A percentile compares a stretch with the other conserved stretches of the same genome.
These are phyloP conservation scores for Phrynosoma platyrhinos DNA, from an alignment of 2,113 vertebrate genomes.

Conservation along the genomic window DNA sequence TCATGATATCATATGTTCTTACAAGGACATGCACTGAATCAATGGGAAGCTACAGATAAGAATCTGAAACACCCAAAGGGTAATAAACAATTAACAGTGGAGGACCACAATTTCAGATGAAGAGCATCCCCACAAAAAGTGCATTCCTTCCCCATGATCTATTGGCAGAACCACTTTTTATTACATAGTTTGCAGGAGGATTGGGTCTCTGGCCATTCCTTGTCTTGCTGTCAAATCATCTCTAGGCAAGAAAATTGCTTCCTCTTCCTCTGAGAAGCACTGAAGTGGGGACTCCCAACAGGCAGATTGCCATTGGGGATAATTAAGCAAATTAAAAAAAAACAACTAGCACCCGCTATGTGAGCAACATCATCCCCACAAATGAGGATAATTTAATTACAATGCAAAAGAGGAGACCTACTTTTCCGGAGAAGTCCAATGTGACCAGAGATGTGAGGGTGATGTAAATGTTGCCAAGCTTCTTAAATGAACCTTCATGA, in stretches of 20 bases:
- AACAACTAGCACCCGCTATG: constrained; percentile 27
- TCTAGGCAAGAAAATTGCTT: constrained; percentile 38
- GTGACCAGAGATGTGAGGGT: constrained; percentile 60
- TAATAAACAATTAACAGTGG: no score
- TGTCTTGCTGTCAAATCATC: background rate
- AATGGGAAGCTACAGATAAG: background rate
- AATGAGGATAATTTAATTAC: constrained; percentile 74
- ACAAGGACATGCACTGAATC: background rate
- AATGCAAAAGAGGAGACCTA: constrained; percentile 52
- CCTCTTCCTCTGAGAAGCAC: constrained; percentile 61
- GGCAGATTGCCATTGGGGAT: constrained; percentile 68
- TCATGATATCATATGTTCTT: no score
- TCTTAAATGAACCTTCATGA: background rate
- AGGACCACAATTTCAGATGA: background rate
- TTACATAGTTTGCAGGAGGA: background rate
- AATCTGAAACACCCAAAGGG: background rate
- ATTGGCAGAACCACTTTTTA: background rate
- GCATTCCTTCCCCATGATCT: background rate
- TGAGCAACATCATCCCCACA: constrained; percentile 59
- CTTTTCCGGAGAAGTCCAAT: constrained; percentile 64
- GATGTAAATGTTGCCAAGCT: background rate
- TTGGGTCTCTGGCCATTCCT: background rate
- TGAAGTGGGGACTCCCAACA: constrained; percentile 59
- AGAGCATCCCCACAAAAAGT: background rate
- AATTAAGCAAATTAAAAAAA: constrained; percentile 70